phyloP scores from a whole-genome alignment of 2,113 vertebrate genomes.

The Phylloscopus trochiloides region DNA sequence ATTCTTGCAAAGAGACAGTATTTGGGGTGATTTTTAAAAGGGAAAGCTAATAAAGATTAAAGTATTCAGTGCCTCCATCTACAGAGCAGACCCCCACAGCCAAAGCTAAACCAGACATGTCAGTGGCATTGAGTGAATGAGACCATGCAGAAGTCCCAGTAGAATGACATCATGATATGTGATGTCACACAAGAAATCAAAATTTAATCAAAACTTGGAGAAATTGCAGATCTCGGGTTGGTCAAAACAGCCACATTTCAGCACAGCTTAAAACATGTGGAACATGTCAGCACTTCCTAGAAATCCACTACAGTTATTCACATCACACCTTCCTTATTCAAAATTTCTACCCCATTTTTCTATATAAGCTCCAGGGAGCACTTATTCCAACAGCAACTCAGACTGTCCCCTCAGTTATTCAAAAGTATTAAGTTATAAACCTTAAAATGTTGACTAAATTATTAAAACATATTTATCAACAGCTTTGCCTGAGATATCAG shows the following conservation, averaged over 20 bases:
- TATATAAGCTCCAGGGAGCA: not conserved
- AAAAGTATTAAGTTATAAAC: not conserved
- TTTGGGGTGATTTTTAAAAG: not conserved
- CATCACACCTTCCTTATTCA: not conserved
- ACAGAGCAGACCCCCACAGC: not conserved
- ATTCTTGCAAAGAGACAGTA: not conserved
- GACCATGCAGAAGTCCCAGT: not conserved
- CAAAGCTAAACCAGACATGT: not conserved
- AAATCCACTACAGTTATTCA: not conserved
- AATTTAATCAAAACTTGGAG: not conserved
- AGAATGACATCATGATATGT: not conserved
- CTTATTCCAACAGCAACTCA: not conserved
- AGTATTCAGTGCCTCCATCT: not conserved
- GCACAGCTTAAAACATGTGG: not conserved
- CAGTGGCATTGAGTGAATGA: not conserved
- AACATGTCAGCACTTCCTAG: not conserved
- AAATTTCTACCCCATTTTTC: not conserved
- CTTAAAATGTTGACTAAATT: not conserved
- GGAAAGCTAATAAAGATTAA: not conserved
- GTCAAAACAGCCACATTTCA: not conserved
- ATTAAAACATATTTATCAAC: not conserved
- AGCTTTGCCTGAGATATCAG: not conserved
- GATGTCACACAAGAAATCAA: not conserved
- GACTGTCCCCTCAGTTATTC: not conserved
- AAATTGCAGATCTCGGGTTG: not conserved